phyloP scores from a whole-genome alignment of 2,888 invertebrate genomes.

The Ernsta delagoae region DNA sequence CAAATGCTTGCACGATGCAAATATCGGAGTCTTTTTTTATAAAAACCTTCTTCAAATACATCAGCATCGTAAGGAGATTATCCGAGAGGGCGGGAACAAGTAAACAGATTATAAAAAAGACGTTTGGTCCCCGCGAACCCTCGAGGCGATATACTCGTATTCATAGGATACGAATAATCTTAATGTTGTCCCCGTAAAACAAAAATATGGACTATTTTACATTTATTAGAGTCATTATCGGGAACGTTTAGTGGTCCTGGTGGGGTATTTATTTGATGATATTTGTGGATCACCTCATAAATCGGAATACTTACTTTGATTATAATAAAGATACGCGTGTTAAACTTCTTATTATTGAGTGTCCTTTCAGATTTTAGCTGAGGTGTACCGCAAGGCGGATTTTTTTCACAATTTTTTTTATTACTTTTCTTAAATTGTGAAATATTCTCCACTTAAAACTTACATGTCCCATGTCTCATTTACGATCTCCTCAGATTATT shows the following conservation, averaged over 20 bases:
- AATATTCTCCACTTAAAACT: too few relatives aligned
- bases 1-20: constrained; percentile 32
- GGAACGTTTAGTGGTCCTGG: background rate
- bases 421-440: too few relatives aligned
- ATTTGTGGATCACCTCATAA: background rate
- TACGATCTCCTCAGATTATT: too few relatives aligned
- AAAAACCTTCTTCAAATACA: constrained; percentile 58
- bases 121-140: constrained; percentile 49
- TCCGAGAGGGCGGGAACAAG: constrained; percentile 68
- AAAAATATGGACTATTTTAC: constrained; percentile 26
- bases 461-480: too few relatives aligned
- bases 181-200: constrained; percentile 29
- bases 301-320: too few relatives aligned
- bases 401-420: too few relatives aligned
- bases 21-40: constrained; percentile 44
- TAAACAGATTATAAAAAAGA: constrained; percentile 83
- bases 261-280: background rate
- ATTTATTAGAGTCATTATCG: constrained; percentile 20
- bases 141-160: constrained; percentile 34
- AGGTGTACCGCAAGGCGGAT: too few relatives aligned
- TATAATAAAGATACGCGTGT: too few relatives aligned
- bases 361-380: too few relatives aligned
- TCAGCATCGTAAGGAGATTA: constrained; percentile 74
- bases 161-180: constrained; percentile 37
- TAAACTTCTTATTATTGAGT: too few relatives aligned